Evolutionary conservation across 1,140 invertebrate genomes (phyloP).

Genomic region (Drepana arcuata): DNA sequence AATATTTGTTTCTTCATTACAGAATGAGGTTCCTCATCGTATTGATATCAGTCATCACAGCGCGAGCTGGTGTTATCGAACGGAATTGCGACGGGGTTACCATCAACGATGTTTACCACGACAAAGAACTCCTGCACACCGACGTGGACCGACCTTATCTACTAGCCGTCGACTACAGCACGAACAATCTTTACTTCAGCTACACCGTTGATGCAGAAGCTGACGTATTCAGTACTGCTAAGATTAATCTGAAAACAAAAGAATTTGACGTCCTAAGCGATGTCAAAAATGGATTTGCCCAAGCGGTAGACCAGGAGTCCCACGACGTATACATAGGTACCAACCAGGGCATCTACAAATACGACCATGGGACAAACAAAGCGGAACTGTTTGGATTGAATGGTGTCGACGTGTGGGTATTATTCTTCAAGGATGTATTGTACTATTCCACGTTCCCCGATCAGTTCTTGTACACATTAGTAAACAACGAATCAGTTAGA

Average conservation of each 20-base stretch:
- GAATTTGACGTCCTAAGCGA: constrained; percentile 30
- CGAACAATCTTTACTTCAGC: constrained; percentile 42
- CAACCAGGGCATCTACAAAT: constrained; percentile 46
- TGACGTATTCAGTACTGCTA: constrained; percentile 32
- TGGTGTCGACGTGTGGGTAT: constrained; percentile 32
- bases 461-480: constrained; percentile 39
- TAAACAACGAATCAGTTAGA: constrained; percentile 23
- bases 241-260: constrained; percentile 39
- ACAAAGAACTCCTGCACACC: constrained; percentile 25
- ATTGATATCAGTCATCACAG: too few species aligned
- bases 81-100: constrained; percentile 26
- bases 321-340: constrained; percentile 43
- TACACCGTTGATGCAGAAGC: constrained; percentile 30
- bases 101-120: constrained; percentile 27
- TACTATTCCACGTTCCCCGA: constrained; percentile 41
- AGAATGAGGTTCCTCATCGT: too few species aligned
- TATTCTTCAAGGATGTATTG: constrained; percentile 41
- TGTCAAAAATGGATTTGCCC: constrained; percentile 42
- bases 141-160: constrained; percentile 39
- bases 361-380: constrained; percentile 25
- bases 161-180: constrained; percentile 33
- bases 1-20: too few species aligned
- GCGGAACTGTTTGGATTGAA: constrained; percentile 21
- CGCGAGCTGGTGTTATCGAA: constrained; percentile 29
- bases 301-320: constrained; percentile 35